phyloP scores from a whole-genome alignment of 1,140 invertebrate genomes.

The Drosophila ambigua region DNA sequence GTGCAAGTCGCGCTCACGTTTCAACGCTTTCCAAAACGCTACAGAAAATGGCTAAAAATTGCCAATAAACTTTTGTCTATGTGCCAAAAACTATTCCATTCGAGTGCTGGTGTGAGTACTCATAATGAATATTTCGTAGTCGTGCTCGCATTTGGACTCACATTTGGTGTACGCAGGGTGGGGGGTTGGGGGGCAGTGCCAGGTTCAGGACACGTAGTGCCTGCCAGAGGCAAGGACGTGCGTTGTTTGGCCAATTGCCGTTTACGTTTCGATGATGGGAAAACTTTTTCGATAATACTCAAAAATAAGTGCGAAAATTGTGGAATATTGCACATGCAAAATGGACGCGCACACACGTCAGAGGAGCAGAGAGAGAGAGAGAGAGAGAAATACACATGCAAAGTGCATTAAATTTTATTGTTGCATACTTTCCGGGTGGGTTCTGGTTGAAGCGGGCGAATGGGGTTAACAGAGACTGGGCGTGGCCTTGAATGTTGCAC shows the following conservation, averaged over 20 bases:
- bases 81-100: neutral
- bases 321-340: constrained; percentile 57
- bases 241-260: constrained; percentile 69
- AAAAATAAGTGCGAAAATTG: constrained; percentile 81
- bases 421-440: constrained; percentile 34
- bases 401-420: constrained; percentile 56
- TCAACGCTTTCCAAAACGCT: constrained; percentile 13
- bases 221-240: constrained; percentile 47
- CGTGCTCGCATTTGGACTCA: constrained; percentile 1
- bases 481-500: neutral
- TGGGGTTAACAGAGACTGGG: neutral
- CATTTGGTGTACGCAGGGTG: too few relatives aligned
- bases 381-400: neutral
- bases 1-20: constrained; percentile 9
- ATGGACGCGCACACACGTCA: constrained; percentile 12
- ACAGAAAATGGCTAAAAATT: constrained; percentile 31
- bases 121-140: constrained; percentile 14
- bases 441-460: constrained; percentile 1
- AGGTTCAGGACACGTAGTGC: too few relatives aligned
- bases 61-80: constrained; percentile 39
- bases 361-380: neutral
- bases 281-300: constrained; percentile 82
- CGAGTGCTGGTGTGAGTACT: constrained; percentile 5
- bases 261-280: constrained; percentile 70
- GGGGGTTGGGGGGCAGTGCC: too few relatives aligned